A percentile compares a stretch with the other conserved stretches of the same genome.
Conservation (phyloP, 2,113 vertebrate genomes). For the Siphamia tubifer region DNA sequence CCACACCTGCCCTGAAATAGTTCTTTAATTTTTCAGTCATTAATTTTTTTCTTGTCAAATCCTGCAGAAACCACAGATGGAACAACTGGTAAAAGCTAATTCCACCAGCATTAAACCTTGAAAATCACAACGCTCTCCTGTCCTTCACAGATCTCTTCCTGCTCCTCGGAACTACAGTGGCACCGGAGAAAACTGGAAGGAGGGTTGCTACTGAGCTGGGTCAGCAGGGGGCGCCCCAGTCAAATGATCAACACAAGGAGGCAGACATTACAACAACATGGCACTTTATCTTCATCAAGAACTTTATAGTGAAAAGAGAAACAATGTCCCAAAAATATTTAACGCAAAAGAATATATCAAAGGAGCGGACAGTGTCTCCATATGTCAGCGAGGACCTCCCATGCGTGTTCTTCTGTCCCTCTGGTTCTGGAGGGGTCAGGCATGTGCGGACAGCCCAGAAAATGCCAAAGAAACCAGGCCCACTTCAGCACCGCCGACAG, state of each 20-base stretch:
- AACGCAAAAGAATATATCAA: conserved; percentile 47
- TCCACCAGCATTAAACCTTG: background rate
- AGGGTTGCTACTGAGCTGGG: conserved; percentile 91
- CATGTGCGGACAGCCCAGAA: conserved; percentile 74
- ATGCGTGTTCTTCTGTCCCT: conserved; percentile 51
- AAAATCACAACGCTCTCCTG: background rate
- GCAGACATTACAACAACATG: conserved; percentile 85
- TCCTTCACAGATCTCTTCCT: conserved; percentile 85
- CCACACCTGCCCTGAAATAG: too few species aligned
- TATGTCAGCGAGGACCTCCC: conserved; percentile 70
- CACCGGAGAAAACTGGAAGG: conserved; percentile 92
- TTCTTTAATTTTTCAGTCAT: too few species aligned
- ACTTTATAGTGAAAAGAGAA: conserved; percentile 52
- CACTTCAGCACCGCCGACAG: conserved; percentile 65
- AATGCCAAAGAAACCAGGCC: conserved; percentile 93
- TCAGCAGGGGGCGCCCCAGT: conserved; percentile 71
- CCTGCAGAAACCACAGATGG: too few species aligned
- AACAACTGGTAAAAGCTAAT: background rate
- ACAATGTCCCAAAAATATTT: conserved; percentile 28
- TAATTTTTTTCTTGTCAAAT: too few species aligned
- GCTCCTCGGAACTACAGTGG: conserved; percentile 87
- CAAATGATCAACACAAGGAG: conserved; percentile 79
- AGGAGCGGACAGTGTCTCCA: conserved; percentile 68
- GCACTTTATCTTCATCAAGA: conserved; percentile 96
- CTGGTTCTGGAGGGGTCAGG: conserved; percentile 72